Evolutionary conservation across 1,140 invertebrate species (phyloP).

Genomic region (Leptinotarsa lineolata): DNA sequence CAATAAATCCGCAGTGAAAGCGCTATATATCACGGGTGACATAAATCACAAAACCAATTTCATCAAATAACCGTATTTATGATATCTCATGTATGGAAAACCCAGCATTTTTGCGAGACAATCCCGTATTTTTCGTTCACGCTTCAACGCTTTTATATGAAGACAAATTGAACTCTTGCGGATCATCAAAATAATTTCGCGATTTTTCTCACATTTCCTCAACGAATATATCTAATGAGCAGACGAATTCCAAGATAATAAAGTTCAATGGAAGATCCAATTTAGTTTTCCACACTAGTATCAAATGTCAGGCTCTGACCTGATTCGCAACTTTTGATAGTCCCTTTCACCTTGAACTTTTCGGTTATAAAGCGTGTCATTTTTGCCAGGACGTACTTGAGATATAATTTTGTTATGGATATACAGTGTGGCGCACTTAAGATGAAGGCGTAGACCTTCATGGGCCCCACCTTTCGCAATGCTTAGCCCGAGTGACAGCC

Average conservation of each 20-base stretch:
- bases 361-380: slow-evolving; percentile 10
- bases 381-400: not conserved
- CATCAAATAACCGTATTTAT: not conserved
- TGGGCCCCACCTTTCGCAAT: too few relatives aligned
- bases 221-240: not conserved
- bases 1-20: too few relatives aligned
- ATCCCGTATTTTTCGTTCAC: not conserved
- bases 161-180: not conserved
- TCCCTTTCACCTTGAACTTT: slow-evolving; percentile 19
- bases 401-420: not conserved
- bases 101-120: not conserved
- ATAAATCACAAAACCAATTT: not conserved
- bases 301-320: slow-evolving; percentile 17
- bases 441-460: too few relatives aligned
- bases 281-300: slow-evolving; percentile 9
- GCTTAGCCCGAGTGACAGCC: too few relatives aligned
- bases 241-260: not conserved
- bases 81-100: not conserved
- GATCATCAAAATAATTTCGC: not conserved
- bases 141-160: not conserved
- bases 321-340: not conserved
- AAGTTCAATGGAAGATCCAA: not conserved
- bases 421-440: too few relatives aligned
- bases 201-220: not conserved
- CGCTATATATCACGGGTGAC: not conserved